Base-by-base conservation (phyloP, 2,888 invertebrate genomes). In the Polydrusus pterygomalis region DNA sequence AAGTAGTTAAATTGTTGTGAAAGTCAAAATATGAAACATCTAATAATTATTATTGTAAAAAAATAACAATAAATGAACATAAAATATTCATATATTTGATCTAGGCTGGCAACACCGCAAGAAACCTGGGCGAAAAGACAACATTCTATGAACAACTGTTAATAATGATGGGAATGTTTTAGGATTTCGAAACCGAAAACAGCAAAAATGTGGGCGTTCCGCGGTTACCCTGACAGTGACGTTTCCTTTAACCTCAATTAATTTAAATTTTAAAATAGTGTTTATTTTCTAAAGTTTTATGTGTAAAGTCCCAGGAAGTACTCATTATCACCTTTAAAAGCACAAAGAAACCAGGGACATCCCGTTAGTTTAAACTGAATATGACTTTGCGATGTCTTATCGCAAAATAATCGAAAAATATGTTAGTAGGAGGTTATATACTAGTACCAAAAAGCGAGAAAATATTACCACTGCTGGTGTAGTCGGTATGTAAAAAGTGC, bases 401-500 rank as follows among this genome's bases (percentile, higher is more conserved):
- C 58, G 38, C 17, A 60, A 60, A 60, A 60, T 60, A 60, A 38
- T 38, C 6, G 13, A 10, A 11, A 7, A 38, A 60, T 11, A 10
- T 38, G 11, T 38, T 60, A 10, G 9, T 60, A 8, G 17, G n/a
- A 60, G 38, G 49, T 2, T 7, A 8, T 71, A 63, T 8, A n/a
- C n/a, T n/a, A 40, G 64, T 34, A 51, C 13, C 11, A 9, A 63
- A 34, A 64, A 34, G 30, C 1, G 20, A 38, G 2, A 34, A 49
- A 47, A 80, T 80, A 78, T 62, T 38, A 70, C 78, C 47, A 83
- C 84, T 43, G 84, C 83, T 0, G 85, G 84, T 72, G 81, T 85
- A 75, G 80, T 85, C 82, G 83, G 83, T 83, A 74, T 70, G 77
- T 68, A 43, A 60, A 45, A 10, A 70, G n/a, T 47, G 9, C 17